Evolutionary conservation across 2,113 vertebrate genomes (phyloP).

Genomic region (Engraulis encrasicolus): DNA sequence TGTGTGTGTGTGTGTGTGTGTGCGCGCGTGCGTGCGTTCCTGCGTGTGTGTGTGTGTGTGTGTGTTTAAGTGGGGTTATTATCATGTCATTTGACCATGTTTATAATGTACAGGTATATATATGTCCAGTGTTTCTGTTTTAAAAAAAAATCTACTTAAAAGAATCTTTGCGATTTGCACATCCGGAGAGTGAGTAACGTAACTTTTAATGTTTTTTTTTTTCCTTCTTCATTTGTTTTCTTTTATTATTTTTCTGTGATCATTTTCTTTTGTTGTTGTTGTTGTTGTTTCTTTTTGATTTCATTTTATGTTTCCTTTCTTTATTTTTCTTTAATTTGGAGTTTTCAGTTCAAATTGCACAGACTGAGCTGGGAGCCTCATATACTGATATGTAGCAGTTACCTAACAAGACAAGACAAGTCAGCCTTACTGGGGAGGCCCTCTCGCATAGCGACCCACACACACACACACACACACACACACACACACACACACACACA

Average conservation of each 20-base stretch:
- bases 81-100: conserved; percentile 52
- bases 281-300: conserved; percentile 80
- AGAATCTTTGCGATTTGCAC: conserved; percentile 99
- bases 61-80: conserved; percentile 60
- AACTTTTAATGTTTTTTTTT: conserved; percentile 76
- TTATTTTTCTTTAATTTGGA: conserved; percentile 84
- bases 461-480: neutral
- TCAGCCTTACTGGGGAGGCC: conserved; percentile 72
- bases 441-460: neutral
- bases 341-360: conserved; percentile 49
- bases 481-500: neutral
- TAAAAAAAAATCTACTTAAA: conserved; percentile 91
- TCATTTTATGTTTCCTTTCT: conserved; percentile 82
- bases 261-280: conserved; percentile 38
- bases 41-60: conserved; percentile 12
- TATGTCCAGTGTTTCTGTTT: conserved; percentile 91
- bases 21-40: conserved; percentile 5
- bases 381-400: conserved; percentile 90
- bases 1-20: conserved; percentile 45
- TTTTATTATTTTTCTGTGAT: conserved; percentile 27
- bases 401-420: conserved; percentile 88
- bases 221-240: conserved; percentile 79
- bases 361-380: conserved; percentile 72
- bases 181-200: conserved; percentile 88
- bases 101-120: conserved; percentile 65